Percentiles rank a stretch among this genome's conserved stretches.
phyloP scores from a whole-genome alignment of 2,888 invertebrate genomes.

The Chalcis sispes region DNA sequence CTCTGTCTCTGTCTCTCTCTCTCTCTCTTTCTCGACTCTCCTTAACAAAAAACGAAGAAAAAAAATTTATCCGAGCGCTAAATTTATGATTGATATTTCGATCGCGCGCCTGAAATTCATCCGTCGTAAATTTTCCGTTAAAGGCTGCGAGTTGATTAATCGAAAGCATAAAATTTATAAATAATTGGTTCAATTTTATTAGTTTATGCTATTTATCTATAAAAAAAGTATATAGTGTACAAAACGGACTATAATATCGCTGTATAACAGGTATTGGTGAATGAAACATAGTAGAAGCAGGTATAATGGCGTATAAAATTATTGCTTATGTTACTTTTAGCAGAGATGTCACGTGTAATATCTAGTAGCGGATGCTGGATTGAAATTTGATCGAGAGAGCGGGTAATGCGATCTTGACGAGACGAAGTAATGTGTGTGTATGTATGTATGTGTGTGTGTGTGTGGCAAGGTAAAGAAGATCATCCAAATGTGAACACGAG shows the following conservation, averaged over 20 bases:
- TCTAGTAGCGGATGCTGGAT: constrained; percentile 1
- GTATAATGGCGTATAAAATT: too few relatives aligned
- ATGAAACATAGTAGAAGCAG: too few relatives aligned
- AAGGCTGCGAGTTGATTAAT: neutral
- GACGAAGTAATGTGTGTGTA: constrained; percentile 16
- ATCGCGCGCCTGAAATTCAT: constrained; percentile 47
- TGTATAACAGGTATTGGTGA: too few relatives aligned
- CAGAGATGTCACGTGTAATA: neutral
- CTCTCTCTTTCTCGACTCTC: too few relatives aligned
- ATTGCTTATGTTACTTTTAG: neutral
- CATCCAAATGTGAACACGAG: constrained; percentile 43
- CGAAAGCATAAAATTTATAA: too few relatives aligned
- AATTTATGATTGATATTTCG: constrained; percentile 58
- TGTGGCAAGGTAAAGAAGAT: constrained; percentile 21
- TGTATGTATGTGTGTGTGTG: too few relatives aligned
- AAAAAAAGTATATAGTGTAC: too few relatives aligned
- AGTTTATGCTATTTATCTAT: too few relatives aligned
- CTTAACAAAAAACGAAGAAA: neutral
- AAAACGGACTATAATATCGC: too few relatives aligned
- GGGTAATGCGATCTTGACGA: neutral
- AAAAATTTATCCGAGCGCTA: constrained; percentile 28
- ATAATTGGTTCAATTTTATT: too few relatives aligned
- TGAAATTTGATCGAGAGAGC: constrained; percentile 46
- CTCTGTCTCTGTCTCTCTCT: too few relatives aligned
- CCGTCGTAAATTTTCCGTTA: constrained; percentile 1